These are phyloP conservation scores for Toxotes lorentzi DNA, from an alignment of 2,797 vertebrate genomes.

Conservation along the genomic window DNA sequence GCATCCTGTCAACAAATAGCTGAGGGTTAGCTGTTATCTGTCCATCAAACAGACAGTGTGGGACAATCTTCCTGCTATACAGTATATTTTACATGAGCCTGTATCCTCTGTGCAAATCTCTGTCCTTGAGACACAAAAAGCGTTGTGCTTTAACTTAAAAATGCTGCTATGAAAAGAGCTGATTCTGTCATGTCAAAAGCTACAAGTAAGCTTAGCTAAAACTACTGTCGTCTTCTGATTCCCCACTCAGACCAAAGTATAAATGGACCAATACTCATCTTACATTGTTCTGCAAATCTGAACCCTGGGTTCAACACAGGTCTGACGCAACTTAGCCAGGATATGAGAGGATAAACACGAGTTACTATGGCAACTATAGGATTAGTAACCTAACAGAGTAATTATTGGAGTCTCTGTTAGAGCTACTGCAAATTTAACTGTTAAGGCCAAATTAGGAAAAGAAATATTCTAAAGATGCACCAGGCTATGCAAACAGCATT, in stretches of 20 bases:
- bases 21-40: slow-evolving; percentile 24
- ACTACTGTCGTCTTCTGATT: neutral
- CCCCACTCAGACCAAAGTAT: neutral
- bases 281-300: slow-evolving; percentile 3
- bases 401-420: neutral
- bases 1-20: slow-evolving; percentile 63
- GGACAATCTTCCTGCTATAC: neutral
- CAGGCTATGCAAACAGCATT: neutral
- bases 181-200: neutral
- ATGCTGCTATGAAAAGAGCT: neutral
- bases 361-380: slow-evolving; percentile 25
- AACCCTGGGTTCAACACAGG: slow-evolving; percentile 8
- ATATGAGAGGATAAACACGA: slow-evolving; percentile 5
- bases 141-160: neutral
- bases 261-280: neutral
- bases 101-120: neutral
- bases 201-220: neutral
- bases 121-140: neutral
- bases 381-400: slow-evolving; percentile 5
- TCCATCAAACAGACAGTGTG: slow-evolving; percentile 14
- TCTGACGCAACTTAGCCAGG: slow-evolving; percentile 7
- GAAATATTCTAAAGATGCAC: neutral
- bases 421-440: neutral
- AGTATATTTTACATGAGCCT: neutral
- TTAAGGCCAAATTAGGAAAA: neutral